Conservation (phyloP, 1,140 invertebrate species). For the Amphibalanus amphitrite region DNA sequence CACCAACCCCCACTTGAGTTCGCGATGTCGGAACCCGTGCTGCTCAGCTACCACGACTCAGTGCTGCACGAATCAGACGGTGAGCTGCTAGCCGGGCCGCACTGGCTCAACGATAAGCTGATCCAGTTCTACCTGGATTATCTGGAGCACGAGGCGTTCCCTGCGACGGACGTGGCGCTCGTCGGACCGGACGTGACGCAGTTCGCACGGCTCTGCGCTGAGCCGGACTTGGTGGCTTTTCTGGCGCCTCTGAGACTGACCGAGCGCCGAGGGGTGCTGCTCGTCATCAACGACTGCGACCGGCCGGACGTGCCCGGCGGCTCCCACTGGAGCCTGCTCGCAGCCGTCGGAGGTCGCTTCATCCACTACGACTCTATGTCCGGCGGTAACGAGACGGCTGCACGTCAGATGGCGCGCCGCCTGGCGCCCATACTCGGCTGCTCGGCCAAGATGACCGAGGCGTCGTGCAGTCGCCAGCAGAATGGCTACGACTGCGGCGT, state of each 20-base stretch:
- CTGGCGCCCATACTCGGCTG: conserved; percentile 32
- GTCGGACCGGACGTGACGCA: conserved; percentile 75
- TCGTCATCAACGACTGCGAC: conserved; percentile 71
- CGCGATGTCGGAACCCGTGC: conserved; percentile 28
- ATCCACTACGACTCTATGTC: conserved; percentile 60
- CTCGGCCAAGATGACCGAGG: conserved; percentile 20
- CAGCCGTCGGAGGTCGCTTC: conserved; percentile 41
- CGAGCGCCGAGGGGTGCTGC: conserved; percentile 54
- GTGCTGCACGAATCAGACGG: conserved; percentile 58
- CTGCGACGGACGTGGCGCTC: conserved; percentile 44
- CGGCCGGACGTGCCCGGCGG: conserved; percentile 50
- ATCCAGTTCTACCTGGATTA: conserved; percentile 87
- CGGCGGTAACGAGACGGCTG: conserved; percentile 37
- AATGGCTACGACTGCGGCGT: conserved; percentile 69
- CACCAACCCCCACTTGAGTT: too few species aligned
- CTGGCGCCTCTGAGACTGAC: conserved; percentile 47
- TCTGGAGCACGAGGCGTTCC: conserved; percentile 47
- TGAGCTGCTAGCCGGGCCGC: conserved; percentile 48
- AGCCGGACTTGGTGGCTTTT: conserved; percentile 45
- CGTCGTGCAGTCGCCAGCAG: conserved; percentile 46
- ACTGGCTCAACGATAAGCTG: conserved; percentile 75
- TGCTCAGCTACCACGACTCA: conserved; percentile 62
- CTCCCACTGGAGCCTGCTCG: conserved; percentile 69
- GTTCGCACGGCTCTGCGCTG: conserved; percentile 47
- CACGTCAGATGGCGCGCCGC: conserved; percentile 35